phyloP scores from a whole-genome alignment of 2,113 vertebrate genomes.

The Pedionomus torquatus region DNA sequence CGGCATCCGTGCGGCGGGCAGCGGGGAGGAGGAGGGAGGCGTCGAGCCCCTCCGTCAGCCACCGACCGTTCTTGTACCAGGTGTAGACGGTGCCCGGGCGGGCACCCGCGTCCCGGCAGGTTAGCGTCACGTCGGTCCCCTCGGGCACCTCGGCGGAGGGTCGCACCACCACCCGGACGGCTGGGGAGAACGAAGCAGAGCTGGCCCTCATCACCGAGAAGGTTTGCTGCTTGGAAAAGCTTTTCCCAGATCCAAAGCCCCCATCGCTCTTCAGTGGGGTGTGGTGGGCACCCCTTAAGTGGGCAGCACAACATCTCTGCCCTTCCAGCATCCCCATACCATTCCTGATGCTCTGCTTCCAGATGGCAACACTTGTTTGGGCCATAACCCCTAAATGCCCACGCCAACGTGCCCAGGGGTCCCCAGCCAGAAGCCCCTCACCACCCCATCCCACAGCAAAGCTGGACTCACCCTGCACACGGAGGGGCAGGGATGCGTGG shows the following conservation, averaged over 20 bases:
- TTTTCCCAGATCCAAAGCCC: background rate
- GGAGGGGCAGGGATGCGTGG: background rate
- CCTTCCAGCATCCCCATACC: background rate
- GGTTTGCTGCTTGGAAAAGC: background rate
- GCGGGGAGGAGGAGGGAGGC: background rate
- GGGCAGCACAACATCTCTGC: background rate
- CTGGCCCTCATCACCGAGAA: background rate
- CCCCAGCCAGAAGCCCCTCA: background rate
- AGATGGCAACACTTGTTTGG: accelerated
- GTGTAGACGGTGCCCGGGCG: background rate
- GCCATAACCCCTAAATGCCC: background rate
- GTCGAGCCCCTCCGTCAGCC: constrained; percentile 50
- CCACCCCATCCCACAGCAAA: accelerated
- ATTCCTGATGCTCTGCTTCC: background rate
- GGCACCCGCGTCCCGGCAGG: constrained; percentile 40
- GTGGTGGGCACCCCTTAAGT: accelerated
- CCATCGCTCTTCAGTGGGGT: accelerated
- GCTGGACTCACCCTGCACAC: constrained; percentile 40
- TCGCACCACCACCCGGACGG: constrained; percentile 33
- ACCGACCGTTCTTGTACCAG: constrained; percentile 74
- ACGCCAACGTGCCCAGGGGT: accelerated
- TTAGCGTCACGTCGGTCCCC: constrained; percentile 54
- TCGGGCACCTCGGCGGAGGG: constrained; percentile 55
- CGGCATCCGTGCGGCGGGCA: background rate
- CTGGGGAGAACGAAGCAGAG: background rate